phyloP scores from a whole-genome alignment of 2,888 invertebrate genomes.

The Lasioglossum zephyrum region DNA sequence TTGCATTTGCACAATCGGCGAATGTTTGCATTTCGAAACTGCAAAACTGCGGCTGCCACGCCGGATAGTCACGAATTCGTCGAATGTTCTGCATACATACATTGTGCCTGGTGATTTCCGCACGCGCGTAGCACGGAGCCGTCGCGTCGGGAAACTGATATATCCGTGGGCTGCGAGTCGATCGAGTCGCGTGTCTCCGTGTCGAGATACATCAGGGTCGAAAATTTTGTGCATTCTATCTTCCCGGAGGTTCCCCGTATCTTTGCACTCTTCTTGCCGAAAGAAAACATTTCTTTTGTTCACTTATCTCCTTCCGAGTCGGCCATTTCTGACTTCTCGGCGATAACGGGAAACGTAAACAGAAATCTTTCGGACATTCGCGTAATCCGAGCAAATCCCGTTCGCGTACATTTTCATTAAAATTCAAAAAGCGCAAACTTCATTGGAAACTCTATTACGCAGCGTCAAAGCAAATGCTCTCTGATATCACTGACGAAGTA shows the following conservation, averaged over 20 bases:
- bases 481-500: background rate
- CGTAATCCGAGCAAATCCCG: background rate
- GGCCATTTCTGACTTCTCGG: background rate
- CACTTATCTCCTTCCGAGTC: background rate
- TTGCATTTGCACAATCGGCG: background rate
- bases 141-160: background rate
- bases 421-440: background rate
- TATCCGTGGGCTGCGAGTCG: background rate
- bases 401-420: background rate
- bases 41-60: background rate
- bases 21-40: conserved; percentile 18
- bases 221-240: background rate
- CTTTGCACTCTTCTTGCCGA: background rate
- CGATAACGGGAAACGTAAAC: background rate
- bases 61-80: conserved; percentile 16
- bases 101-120: background rate
- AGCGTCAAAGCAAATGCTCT: too few relatives aligned
- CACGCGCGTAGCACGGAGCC: background rate
- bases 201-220: background rate
- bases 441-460: too few relatives aligned
- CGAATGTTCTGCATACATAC: background rate
- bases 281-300: background rate
- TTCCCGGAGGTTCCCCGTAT: background rate
- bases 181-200: background rate
- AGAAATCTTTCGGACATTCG: background rate